Percentiles rank a stretch among this genome's conserved stretches.
Conservation (phyloP, 2,888 invertebrate species). For the Rotaria sp. region DNA sequence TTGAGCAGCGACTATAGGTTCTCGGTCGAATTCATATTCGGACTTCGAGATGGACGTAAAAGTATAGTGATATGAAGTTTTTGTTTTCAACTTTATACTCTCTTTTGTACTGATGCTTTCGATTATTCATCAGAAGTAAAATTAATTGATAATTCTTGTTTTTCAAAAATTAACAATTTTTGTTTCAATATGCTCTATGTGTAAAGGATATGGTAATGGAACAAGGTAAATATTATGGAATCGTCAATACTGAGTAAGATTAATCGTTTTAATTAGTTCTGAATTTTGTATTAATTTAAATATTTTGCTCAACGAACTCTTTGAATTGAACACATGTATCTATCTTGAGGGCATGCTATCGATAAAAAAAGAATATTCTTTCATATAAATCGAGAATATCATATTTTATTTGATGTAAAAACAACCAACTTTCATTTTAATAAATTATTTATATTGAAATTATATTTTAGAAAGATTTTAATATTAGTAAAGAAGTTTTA, state of each 20-base stretch:
- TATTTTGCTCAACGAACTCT: conserved; percentile 65
- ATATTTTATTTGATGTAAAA: conserved; percentile 90
- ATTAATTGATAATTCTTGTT: background rate
- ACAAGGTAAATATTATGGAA: conserved; percentile 78
- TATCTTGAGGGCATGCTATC: conserved; percentile 94
- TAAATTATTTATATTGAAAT: no score
- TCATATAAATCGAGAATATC: conserved; percentile 88
- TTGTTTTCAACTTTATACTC: no score
- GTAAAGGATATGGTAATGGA: conserved; percentile 80
- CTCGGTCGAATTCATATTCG: no score
- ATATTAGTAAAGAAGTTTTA: no score
- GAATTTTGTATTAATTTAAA: background rate
- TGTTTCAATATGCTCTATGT: conserved; percentile 76
- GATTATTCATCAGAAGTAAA: conserved; percentile 85
- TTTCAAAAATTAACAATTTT: conserved; percentile 23
- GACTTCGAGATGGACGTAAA: no score
- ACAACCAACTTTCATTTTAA: conserved; percentile 59
- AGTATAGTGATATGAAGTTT: no score
- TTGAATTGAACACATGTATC: conserved; percentile 89
- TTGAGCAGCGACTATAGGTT: no score
- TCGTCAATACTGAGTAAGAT: conserved; percentile 69
- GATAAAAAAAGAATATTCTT: conserved; percentile 34
- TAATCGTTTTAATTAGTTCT: background rate
- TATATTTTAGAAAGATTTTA: no score
- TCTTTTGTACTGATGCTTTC: no score